A percentile compares a stretch with the other conserved stretches of the same genome.
phyloP scores from a whole-genome alignment of 2,797 vertebrate genomes.

The Tragopan temminckii region DNA sequence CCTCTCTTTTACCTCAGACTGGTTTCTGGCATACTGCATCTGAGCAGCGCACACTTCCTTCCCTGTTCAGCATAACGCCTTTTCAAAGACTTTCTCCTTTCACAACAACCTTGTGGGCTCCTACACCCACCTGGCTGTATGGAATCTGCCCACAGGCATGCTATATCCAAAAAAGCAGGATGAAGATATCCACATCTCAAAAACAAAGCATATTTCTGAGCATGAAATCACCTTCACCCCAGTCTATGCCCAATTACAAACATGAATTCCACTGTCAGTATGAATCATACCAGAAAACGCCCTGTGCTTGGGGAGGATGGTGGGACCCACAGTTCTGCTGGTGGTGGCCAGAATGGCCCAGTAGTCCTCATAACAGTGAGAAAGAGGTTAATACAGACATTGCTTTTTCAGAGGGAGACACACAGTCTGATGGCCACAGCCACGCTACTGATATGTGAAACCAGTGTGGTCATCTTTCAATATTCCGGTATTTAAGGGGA shows the following conservation, averaged over 20 bases:
- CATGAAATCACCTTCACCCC: background rate
- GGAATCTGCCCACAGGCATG: background rate
- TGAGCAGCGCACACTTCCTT: background rate
- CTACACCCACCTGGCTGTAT: rapidly evolving
- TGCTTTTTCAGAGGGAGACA: background rate
- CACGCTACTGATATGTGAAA: constrained; percentile 47
- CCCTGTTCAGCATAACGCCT: background rate
- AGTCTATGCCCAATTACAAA: background rate
- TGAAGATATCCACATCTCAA: background rate
- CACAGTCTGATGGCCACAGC: background rate
- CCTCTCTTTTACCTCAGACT: background rate
- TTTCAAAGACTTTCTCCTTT: background rate
- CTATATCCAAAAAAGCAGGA: background rate
- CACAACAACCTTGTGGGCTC: background rate
- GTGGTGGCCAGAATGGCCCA: rapidly evolving
- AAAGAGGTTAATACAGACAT: background rate
- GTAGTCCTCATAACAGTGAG: background rate
- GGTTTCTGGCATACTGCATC: background rate
- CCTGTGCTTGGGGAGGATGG: background rate
- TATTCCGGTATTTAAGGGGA: too few species aligned
- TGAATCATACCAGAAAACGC: rapidly evolving
- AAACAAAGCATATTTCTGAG: background rate
- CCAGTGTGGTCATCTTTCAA: background rate
- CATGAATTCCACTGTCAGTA: background rate
- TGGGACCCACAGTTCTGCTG: rapidly evolving